Evolutionary conservation across 2,888 invertebrate species (phyloP), one percentile per base, ranked within the genome.

Genomic region (Caenorhabditis becei): DNA sequence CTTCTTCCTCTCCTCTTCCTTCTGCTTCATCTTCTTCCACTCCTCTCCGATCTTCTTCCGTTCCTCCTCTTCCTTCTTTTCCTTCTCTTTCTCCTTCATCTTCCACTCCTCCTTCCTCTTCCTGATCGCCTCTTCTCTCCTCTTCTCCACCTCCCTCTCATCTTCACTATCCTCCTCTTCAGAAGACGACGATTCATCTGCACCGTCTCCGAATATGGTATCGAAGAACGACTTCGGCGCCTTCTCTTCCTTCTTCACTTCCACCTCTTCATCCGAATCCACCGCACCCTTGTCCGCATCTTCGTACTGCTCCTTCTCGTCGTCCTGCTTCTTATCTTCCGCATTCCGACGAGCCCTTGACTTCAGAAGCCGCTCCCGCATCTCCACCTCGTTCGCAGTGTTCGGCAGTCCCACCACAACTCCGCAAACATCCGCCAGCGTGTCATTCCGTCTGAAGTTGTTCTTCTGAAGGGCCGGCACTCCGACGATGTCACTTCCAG

Each of bases 401-500:
- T 71, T 86, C 14, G 87, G 86, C 37, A 87, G 49, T 54, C 86
- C 86, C 7, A 83, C 32, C 1, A 81, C 35, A 1, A 74, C 28
- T 1, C 56, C 72, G 26, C 85, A 84, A 35, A 84, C 28, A 28
- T 83, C 80, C 14, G 56, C 70, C n/a, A 85, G 37, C 3, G 66
- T 67, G 5, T 81, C 80, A 24, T 65, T 74, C 10, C 26, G 37
- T 16, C 26, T 44, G 49, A 51, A 58, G 26, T 44, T 77, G 20
- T 54, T 65, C 58, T 84, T 86, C 37, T 83, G 82, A 35, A 85
- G 79, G 2, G 78, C 77, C 1, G 85, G 86, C n/a, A 83, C 83
- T 41, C 82, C 87, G 67, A 67, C 41, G 56, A 81, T 80, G 5
- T 72, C 69, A 91, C 92, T 93, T 93, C 94, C 94, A 35, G 93